Base-by-base conservation (phyloP, 2,113 vertebrate species). In the Nesoenas mayeri region DNA sequence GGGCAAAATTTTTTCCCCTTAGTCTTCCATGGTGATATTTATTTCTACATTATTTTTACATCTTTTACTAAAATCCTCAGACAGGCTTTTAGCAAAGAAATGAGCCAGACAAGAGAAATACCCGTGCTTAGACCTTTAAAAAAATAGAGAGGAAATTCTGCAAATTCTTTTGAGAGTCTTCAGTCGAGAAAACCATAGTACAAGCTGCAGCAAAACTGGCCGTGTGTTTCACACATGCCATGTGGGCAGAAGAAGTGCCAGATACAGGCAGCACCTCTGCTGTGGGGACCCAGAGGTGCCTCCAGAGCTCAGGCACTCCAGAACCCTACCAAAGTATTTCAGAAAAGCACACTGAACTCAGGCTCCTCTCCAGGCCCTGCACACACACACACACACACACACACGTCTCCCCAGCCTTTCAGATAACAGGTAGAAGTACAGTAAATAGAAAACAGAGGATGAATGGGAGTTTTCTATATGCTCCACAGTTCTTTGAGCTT, bases 121-220 rank as follows among this genome's bases (percentile, higher is more conserved):
- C 13, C 64, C 34, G 28, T 2, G 6, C 32, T 74, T 34, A 82
- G 38, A 79, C 51, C 20, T 34, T 47, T 66, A 12, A 71, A 81
- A 70, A 74, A 87, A 53, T 2, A 4, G 15, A 86, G 87, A 67
- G 79, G 89, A 95, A 94, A 93, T 95, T 91, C 94, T 96, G 61
- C 61, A 80, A 78, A 91, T 95, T 90, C 74, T 95, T 47, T 92
- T 71, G 40, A 62, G 75, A 91, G 62, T 61, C 72, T 84, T 88
- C 72, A 79, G 56, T 70, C 72, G 77, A 93, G 48, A 91, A 85
- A 70, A 32, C 69, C 78, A 40, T 56, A 20, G 34, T 25, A 56
- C 0, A 6, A 88, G 72, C 18, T 60, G 48, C 58, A 69, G 65
- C 60, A 64, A 84, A 91, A 65, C n/a, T 5, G 32, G 15, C 48